phyloP scores from a whole-genome alignment of 2,888 invertebrate genomes.

The Rambutsinella grinnellia region DNA sequence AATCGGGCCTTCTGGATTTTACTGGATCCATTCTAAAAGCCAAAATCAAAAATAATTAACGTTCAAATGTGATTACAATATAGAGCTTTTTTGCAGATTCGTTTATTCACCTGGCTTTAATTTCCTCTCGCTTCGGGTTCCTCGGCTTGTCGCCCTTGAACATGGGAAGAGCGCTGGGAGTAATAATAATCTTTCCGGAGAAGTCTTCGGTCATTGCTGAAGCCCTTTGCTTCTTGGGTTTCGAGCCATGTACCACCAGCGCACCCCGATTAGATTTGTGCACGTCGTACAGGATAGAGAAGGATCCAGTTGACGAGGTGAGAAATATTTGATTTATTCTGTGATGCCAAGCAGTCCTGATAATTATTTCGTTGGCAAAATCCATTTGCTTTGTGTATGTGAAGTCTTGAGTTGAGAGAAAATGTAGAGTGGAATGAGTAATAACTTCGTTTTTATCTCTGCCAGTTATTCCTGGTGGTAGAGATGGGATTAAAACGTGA shows the following conservation, averaged over 20 bases:
- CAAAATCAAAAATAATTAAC: neutral
- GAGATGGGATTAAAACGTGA: slow-evolving; percentile 60
- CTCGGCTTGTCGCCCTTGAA: slow-evolving; percentile 93
- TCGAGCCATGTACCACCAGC: slow-evolving; percentile 87
- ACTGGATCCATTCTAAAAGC: slow-evolving; percentile 76
- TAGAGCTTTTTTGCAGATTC: neutral
- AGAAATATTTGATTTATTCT: slow-evolving; percentile 97
- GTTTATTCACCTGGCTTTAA: slow-evolving; percentile 60
- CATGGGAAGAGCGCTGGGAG: slow-evolving; percentile 94
- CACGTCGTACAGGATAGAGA: slow-evolving; percentile 93
- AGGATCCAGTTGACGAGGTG: slow-evolving; percentile 90
- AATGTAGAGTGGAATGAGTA: slow-evolving; percentile 55
- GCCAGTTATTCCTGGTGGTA: slow-evolving; percentile 61
- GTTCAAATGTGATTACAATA: neutral
- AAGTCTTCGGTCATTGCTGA: slow-evolving; percentile 77
- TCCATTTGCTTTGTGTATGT: slow-evolving; percentile 54
- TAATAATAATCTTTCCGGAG: slow-evolving; percentile 92
- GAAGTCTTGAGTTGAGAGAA: slow-evolving; percentile 57
- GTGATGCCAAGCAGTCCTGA: slow-evolving; percentile 95
- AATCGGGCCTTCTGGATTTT: slow-evolving; percentile 84
- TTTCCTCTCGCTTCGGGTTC: slow-evolving; percentile 64
- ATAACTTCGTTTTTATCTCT: slow-evolving; percentile 57
- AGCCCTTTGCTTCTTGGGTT: slow-evolving; percentile 82
- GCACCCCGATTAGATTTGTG: slow-evolving; percentile 90
- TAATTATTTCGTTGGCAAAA: slow-evolving; percentile 73